phyloP scores from a whole-genome alignment of 1,140 invertebrate genomes.

The Eumeta japonica region DNA sequence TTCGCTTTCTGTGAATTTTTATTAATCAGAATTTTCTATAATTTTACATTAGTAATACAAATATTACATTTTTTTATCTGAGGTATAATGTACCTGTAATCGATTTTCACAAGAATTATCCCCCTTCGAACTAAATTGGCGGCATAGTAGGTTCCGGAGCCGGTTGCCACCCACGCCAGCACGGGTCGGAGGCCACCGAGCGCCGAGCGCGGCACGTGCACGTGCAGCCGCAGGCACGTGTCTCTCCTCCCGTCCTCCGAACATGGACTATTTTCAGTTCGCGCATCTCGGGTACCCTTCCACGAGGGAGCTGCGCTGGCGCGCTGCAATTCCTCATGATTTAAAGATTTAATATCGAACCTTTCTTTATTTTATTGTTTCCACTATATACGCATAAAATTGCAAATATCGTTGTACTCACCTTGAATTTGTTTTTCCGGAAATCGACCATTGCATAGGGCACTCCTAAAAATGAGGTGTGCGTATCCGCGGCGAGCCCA shows the following conservation, averaged over 20 bases:
- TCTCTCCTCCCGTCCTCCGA: conserved; percentile 17
- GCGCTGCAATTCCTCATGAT: conserved; percentile 19
- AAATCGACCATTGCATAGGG: conserved; percentile 29
- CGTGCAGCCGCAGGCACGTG: conserved; percentile 37
- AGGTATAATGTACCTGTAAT: conserved; percentile 57
- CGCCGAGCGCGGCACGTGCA: conserved; percentile 25
- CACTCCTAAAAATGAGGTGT: conserved; percentile 29
- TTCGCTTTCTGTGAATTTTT: too few species aligned
- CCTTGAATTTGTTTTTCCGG: conserved; percentile 28
- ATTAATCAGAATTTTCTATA: neutral
- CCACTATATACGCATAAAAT: neutral
- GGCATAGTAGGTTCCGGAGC: conserved; percentile 55
- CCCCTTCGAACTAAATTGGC: conserved; percentile 63
- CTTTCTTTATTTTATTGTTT: neutral
- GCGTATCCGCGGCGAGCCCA: conserved; percentile 21
- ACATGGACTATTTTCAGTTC: conserved; percentile 14
- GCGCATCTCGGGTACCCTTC: conserved; percentile 24
- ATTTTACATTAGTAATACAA: neutral
- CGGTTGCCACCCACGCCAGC: conserved; percentile 64
- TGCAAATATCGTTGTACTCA: conserved; percentile 10
- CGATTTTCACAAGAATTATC: conserved; percentile 65
- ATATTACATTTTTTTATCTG: too few species aligned
- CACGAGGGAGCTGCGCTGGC: conserved; percentile 33
- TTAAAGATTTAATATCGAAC: neutral
- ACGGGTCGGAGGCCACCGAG: conserved; percentile 41